Conservation (phyloP, 2,113 vertebrate genomes). For the Nothobranchius kuhntae region DNA sequence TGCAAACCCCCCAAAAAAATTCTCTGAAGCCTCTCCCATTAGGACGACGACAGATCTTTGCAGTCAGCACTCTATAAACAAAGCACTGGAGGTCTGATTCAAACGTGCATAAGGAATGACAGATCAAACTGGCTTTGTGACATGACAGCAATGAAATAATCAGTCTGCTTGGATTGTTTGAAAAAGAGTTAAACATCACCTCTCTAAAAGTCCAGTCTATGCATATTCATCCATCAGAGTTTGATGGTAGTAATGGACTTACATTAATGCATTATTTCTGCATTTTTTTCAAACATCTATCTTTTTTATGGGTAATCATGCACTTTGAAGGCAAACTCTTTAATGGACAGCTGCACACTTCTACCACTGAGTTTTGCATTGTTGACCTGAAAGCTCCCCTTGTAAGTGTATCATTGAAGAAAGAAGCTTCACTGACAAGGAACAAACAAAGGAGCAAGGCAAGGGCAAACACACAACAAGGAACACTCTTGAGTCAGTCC, state of each 20-base stretch:
- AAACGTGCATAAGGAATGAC: neutral
- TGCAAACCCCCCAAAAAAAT: conserved; percentile 39
- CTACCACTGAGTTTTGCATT: conserved; percentile 67
- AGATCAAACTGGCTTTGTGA: neutral
- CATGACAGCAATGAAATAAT: neutral
- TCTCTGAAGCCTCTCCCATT: conserved; percentile 29
- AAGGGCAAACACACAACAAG: conserved; percentile 30
- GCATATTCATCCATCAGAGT: neutral
- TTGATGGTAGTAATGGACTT: neutral
- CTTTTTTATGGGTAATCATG: conserved; percentile 26
- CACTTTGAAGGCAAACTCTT: conserved; percentile 54
- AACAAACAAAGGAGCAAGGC: conserved; percentile 51
- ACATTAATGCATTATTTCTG: conserved; percentile 6
- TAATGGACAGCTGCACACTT: conserved; percentile 38
- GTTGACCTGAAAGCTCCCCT: conserved; percentile 34
- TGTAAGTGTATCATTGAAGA: conserved; percentile 66
- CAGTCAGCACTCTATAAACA: conserved; percentile 35
- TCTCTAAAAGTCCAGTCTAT: neutral
- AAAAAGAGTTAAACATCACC: neutral
- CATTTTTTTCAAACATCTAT: conserved; percentile 2
- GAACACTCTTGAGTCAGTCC: conserved; percentile 32
- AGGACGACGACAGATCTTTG: conserved; percentile 34
- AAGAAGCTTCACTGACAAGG: conserved; percentile 42
- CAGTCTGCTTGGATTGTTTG: neutral
- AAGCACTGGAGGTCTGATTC: conserved; percentile 41